phyloP scores from a whole-genome alignment of 2,888 invertebrate species.

The Reticulitermes lucifugus region DNA sequence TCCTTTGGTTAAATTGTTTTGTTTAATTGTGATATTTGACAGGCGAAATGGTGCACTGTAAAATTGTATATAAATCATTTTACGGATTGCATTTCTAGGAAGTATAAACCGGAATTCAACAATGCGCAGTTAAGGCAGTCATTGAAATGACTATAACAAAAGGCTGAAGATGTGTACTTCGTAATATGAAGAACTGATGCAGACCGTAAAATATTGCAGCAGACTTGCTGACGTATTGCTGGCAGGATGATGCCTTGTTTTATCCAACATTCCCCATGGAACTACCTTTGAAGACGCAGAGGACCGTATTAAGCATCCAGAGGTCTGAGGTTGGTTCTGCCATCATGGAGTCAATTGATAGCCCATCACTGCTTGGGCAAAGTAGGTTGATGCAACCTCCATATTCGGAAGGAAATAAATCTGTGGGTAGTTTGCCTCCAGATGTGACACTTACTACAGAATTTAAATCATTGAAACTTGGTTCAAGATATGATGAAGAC shows the following conservation, averaged over 20 bases:
- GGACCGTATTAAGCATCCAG: background rate
- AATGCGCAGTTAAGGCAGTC: background rate
- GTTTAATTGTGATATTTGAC: background rate
- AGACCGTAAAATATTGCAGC: background rate
- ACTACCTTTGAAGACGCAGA: slow-evolving; percentile 12
- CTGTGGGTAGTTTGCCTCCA: slow-evolving; percentile 54
- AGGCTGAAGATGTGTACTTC: too few species aligned
- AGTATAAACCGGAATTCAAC: background rate
- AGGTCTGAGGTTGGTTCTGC: slow-evolving; percentile 51
- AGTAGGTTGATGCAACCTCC: slow-evolving; percentile 33
- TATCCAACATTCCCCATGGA: slow-evolving; percentile 13
- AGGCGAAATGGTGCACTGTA: background rate
- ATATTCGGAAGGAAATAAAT: slow-evolving; percentile 44
- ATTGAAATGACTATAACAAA: background rate
- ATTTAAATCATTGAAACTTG: slow-evolving; percentile 57
- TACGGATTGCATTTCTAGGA: background rate
- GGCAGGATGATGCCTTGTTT: slow-evolving; percentile 20
- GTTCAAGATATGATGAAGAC: slow-evolving; percentile 52
- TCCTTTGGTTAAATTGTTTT: background rate
- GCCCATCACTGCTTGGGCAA: slow-evolving; percentile 54
- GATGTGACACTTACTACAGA: slow-evolving; percentile 57
- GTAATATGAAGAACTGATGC: background rate
- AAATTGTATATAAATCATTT: background rate
- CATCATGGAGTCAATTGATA: slow-evolving; percentile 60
- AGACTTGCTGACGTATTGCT: background rate